Evolutionary conservation across 2,797 vertebrate species (phyloP).

Genomic region (Gymnocypris eckloni): DNA sequence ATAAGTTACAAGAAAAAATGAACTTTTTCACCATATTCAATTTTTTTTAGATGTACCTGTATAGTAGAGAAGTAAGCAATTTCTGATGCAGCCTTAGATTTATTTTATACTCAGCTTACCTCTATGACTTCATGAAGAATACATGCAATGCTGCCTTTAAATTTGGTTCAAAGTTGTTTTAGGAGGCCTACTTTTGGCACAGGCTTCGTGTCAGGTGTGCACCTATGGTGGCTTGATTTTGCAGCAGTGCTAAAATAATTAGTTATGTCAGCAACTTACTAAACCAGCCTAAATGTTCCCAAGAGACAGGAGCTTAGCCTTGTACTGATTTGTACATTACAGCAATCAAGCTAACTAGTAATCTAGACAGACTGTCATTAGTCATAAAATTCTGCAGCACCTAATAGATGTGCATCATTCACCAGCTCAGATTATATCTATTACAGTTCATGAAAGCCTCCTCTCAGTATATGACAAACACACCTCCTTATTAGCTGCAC

Average conservation of each 20-base stretch:
- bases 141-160: not conserved
- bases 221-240: not conserved
- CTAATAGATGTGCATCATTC: not conserved
- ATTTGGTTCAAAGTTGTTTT: not conserved
- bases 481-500: slow-evolving; percentile 28
- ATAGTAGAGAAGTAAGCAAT: not conserved
- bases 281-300: not conserved
- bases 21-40: no score
- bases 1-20: no score
- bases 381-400: slow-evolving; percentile 6
- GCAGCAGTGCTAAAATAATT: not conserved
- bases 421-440: slow-evolving; percentile 20
- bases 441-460: slow-evolving; percentile 5
- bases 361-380: slow-evolving; percentile 30
- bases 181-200: not conserved
- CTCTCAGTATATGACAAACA: not conserved
- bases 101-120: not conserved
- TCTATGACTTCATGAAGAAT: not conserved
- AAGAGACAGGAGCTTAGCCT: slow-evolving; percentile 8
- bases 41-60: no score
- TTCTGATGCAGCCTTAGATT: not conserved
- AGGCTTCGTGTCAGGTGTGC: not conserved
- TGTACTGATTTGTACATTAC: slow-evolving; percentile 32
- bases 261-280: slow-evolving; percentile 4
- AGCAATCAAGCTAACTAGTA: slow-evolving; percentile 32